phyloP scores from a whole-genome alignment of 1,140 invertebrate genomes.

The Littorina saxatilis region DNA sequence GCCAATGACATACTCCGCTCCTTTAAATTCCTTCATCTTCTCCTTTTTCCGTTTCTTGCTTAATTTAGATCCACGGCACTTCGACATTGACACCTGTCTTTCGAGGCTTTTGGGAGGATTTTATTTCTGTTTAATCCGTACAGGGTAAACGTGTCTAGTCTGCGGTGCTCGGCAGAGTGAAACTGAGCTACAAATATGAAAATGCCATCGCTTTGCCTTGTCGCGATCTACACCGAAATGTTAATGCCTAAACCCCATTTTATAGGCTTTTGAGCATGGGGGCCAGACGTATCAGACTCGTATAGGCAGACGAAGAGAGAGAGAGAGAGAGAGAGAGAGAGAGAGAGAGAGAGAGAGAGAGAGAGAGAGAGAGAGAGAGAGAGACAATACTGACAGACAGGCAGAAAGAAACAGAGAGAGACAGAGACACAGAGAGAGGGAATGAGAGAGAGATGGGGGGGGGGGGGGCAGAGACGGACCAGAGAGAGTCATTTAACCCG shows the following conservation, averaged over 20 bases:
- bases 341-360: neutral
- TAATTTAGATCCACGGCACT: too few relatives aligned
- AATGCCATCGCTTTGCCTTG: neutral
- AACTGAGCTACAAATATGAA: neutral
- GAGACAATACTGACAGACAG: too few relatives aligned
- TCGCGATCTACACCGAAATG: neutral
- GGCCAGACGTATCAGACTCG: neutral
- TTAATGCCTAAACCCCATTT: neutral
- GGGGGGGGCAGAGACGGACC: too few relatives aligned
- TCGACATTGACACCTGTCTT: slow-evolving; percentile 34
- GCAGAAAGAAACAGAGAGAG: too few relatives aligned
- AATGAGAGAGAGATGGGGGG: too few relatives aligned
- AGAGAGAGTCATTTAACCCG: too few relatives aligned
- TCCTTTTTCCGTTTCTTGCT: too few relatives aligned
- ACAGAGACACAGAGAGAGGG: too few relatives aligned
- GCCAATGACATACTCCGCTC: too few relatives aligned
- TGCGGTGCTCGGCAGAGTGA: neutral
- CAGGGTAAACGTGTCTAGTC: too few relatives aligned
- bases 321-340: neutral
- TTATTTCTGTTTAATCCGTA: too few relatives aligned
- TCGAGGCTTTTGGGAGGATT: neutral
- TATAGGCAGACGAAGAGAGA: neutral
- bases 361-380: neutral
- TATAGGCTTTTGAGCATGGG: neutral
- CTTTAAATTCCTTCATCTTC: too few relatives aligned